Percentiles rank a stretch among this genome's conserved stretches.
phyloP scores from a whole-genome alignment of 2,888 invertebrate species.

The Eilema depressum region DNA sequence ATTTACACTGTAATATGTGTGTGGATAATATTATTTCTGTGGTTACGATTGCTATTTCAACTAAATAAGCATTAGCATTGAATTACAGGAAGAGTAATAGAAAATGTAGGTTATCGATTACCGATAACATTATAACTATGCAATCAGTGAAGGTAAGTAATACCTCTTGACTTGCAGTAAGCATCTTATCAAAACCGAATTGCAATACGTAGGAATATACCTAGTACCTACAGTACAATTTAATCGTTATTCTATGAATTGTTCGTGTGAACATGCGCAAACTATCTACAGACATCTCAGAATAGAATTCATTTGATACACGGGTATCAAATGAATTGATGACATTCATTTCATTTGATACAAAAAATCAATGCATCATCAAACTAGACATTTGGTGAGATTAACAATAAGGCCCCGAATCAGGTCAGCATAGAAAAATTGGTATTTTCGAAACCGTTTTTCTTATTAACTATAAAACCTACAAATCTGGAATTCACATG shows the following conservation, averaged over 20 bases:
- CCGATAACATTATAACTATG: not conserved
- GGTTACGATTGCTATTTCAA: too few species aligned
- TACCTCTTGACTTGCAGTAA: too few species aligned
- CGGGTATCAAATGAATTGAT: not conserved
- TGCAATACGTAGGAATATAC: not conserved
- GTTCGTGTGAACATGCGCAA: not conserved
- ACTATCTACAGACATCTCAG: not conserved
- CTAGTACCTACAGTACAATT: not conserved
- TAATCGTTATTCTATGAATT: not conserved
- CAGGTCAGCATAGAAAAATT: too few species aligned
- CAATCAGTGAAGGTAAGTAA: not conserved
- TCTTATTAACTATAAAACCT: too few species aligned
- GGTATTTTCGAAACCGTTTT: too few species aligned
- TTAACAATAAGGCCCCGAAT: too few species aligned
- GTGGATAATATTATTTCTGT: too few species aligned
- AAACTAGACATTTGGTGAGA: not conserved
- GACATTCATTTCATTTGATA: not conserved
- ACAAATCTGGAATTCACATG: too few species aligned
- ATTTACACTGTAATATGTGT: too few species aligned
- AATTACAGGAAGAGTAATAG: not conserved
- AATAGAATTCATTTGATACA: constrained; percentile 4
- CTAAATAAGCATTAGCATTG: not conserved
- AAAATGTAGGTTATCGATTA: constrained; percentile 2
- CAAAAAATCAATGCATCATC: not conserved
- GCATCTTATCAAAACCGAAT: not conserved